These are phyloP conservation scores for Belonocnema kinseyi DNA, from an alignment of 1,140 invertebrate species.

Conservation along the genomic window DNA sequence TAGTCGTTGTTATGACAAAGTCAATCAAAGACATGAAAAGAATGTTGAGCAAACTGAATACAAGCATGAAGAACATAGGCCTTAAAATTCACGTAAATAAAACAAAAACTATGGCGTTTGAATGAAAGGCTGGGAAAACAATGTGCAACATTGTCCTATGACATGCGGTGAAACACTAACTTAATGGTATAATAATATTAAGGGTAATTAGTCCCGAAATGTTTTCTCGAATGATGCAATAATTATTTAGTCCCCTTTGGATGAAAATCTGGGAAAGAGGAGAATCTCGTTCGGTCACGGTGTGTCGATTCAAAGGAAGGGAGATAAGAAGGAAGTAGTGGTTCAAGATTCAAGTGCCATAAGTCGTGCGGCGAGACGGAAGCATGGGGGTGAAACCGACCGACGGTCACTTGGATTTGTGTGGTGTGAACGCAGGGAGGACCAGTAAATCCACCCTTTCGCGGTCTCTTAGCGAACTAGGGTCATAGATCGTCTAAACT, in stretches of 20 bases:
- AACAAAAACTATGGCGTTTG: too few species aligned
- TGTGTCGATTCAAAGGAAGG: slow-evolving; percentile 40
- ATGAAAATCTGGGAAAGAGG: not conserved
- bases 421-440: slow-evolving; percentile 72
- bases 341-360: slow-evolving; percentile 63
- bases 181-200: too few species aligned
- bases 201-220: not conserved
- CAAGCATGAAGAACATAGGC: too few species aligned
- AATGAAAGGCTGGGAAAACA: too few species aligned
- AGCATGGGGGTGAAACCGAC: slow-evolving; percentile 56
- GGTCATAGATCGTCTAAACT: slow-evolving; percentile 73
- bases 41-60: too few species aligned
- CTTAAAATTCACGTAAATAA: too few species aligned
- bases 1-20: too few species aligned
- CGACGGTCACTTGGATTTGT: slow-evolving; percentile 74
- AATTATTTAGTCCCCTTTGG: too few species aligned
- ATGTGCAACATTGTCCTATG: too few species aligned
- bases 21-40: too few species aligned
- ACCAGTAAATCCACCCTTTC: slow-evolving; percentile 75
- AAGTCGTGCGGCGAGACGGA: slow-evolving; percentile 63
- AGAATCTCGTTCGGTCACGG: slow-evolving; percentile 42
- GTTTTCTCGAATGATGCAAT: not conserved
- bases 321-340: slow-evolving; percentile 41
- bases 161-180: too few species aligned
- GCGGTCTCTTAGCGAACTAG: slow-evolving; percentile 73